phyloP scores from a whole-genome alignment of 2,888 invertebrate genomes.

The Reticulitermes lucifugus region DNA sequence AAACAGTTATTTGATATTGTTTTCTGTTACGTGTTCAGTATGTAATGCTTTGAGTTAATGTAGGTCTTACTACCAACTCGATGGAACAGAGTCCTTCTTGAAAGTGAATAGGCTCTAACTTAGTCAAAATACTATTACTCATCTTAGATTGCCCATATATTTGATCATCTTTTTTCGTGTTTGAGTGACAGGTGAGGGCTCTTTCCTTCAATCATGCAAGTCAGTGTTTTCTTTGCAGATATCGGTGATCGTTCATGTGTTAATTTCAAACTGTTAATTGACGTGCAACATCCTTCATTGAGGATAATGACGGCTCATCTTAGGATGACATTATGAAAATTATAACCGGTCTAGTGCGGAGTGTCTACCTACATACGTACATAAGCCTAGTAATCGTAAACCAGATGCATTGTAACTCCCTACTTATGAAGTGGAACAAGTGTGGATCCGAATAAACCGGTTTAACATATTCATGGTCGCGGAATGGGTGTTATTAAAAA shows the following conservation, averaged over 20 bases:
- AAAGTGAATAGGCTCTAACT: no score
- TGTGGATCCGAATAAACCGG: background rate
- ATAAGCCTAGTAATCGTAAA: background rate
- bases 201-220: background rate
- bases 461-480: background rate
- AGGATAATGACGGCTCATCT: background rate
- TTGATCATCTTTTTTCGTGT: background rate
- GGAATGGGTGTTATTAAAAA: background rate
- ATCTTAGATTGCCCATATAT: no score
- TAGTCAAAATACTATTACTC: no score
- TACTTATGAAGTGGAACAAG: background rate
- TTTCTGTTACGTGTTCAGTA: no score
- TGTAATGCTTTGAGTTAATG: no score
- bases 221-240: background rate
- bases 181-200: background rate
- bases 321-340: background rate
- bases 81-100: no score
- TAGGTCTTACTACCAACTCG: no score
- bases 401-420: background rate
- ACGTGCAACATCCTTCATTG: background rate
- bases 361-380: background rate
- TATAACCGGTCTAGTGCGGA: background rate
- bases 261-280: background rate
- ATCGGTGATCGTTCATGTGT: background rate
- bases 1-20: no score